Percentiles rank a stretch among this genome's conserved stretches.
These are phyloP conservation scores for Lithophane socia DNA, from an alignment of 2,888 invertebrate genomes.

Conservation along the genomic window DNA sequence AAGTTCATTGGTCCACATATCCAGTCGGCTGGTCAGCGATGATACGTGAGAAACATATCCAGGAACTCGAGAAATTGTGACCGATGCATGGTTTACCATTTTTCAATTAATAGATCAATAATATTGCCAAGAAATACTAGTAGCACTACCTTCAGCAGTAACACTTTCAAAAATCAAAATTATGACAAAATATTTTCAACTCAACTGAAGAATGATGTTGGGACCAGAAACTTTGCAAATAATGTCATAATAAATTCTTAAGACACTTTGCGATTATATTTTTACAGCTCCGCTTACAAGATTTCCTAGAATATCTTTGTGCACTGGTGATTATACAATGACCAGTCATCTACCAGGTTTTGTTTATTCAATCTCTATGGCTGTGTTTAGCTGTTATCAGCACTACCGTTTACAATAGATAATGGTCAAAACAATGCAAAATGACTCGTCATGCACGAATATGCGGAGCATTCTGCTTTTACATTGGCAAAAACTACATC, in stretches of 20 bases:
- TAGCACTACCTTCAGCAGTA: not conserved
- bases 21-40: slow-evolving; percentile 84
- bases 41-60: slow-evolving; percentile 86
- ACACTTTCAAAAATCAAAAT: not conserved
- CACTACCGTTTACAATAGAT: slow-evolving; percentile 21
- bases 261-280: not conserved
- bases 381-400: slow-evolving; percentile 19
- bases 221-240: slow-evolving; percentile 13
- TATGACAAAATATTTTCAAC: not conserved
- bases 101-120: slow-evolving; percentile 48
- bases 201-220: not conserved
- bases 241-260: slow-evolving; percentile 15
- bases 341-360: not conserved
- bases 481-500: slow-evolving; percentile 10
- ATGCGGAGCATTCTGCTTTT: slow-evolving; percentile 26
- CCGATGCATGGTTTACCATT: slow-evolving; percentile 66
- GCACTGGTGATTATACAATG: not conserved
- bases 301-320: slow-evolving; percentile 19
- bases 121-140: not conserved
- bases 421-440: slow-evolving; percentile 49
- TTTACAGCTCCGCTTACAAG: not conserved
- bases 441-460: slow-evolving; percentile 23
- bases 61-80: slow-evolving; percentile 83
- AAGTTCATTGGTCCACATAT: slow-evolving; percentile 89
- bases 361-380: too few relatives aligned